Percentiles rank a stretch among this genome's conserved stretches.
Evolutionary conservation across 2,797 vertebrate species (phyloP).

Genomic region (Microcaecilia unicolor): DNA sequence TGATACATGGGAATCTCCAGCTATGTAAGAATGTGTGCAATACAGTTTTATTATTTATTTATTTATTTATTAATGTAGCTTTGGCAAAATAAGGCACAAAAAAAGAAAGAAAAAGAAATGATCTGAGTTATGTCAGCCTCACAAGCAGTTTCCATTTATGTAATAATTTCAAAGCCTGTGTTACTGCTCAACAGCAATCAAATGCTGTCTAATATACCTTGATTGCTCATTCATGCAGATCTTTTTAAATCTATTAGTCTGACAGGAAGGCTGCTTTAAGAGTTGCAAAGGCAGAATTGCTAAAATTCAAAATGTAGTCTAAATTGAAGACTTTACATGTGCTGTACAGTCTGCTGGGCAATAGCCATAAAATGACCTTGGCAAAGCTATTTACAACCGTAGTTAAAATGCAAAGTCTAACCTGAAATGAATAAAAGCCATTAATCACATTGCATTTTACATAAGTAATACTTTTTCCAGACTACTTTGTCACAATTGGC

Average conservation of each 20-base stretch:
- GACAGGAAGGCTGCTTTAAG: constrained; percentile 7
- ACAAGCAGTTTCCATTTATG: not conserved
- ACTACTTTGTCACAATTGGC: constrained; percentile 2
- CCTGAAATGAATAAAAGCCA: constrained; percentile 18
- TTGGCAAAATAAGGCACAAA: too few species aligned
- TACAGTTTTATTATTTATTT: too few species aligned
- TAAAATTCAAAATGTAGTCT: constrained; percentile 15
- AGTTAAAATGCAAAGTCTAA: constrained; percentile 28
- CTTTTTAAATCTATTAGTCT: constrained; percentile 21
- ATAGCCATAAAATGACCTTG: constrained; percentile 22
- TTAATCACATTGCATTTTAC: constrained; percentile 14
- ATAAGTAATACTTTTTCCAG: constrained; percentile 1
- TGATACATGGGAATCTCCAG: too few species aligned
- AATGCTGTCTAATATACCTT: constrained; percentile 9
- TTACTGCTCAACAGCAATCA: not conserved
- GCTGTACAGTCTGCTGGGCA: not conserved
- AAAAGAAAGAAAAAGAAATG: too few species aligned
- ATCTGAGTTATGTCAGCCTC: too few species aligned
- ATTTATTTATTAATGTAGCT: too few species aligned
- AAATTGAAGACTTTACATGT: constrained; percentile 20
- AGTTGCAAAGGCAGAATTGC: constrained; percentile 22
- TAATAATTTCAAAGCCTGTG: not conserved
- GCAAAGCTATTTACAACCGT: constrained; percentile 19
- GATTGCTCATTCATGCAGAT: constrained; percentile 9
- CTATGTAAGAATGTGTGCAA: too few species aligned